A percentile compares a stretch with the other conserved stretches of the same genome.
Evolutionary conservation across 2,113 vertebrate species (phyloP).

Genomic region (Pseudopipra pipra): DNA sequence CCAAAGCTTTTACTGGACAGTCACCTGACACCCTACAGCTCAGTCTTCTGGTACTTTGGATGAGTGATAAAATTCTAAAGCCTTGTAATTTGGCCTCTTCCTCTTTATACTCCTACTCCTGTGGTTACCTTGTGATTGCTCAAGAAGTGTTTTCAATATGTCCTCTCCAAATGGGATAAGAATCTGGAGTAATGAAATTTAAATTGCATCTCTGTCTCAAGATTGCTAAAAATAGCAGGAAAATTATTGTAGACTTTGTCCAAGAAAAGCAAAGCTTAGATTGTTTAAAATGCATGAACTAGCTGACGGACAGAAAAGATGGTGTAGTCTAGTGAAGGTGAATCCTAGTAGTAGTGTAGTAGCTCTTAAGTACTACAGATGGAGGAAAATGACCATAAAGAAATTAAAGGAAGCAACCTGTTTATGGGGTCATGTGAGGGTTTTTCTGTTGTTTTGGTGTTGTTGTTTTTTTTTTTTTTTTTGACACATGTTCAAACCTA

Average conservation of each 20-base stretch:
- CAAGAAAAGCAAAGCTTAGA: constrained; percentile 25
- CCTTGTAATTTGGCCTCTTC: constrained; percentile 18
- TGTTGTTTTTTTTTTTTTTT: neutral
- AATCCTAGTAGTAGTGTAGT: neutral
- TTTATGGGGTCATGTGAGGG: neutral
- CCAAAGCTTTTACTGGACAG: neutral
- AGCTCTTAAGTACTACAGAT: neutral
- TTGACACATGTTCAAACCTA: neutral
- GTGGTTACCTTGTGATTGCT: constrained; percentile 46
- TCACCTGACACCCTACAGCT: neutral
- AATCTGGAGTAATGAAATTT: constrained; percentile 47
- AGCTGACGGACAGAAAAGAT: neutral
- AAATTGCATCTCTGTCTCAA: constrained; percentile 31
- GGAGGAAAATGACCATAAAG: neutral
- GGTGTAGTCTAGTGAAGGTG: neutral
- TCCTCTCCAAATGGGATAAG: neutral
- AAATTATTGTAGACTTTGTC: constrained; percentile 40
- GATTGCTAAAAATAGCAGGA: constrained; percentile 15
- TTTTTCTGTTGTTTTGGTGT: too few species aligned
- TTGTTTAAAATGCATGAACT: neutral
- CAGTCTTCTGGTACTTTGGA: neutral
- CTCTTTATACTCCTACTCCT: constrained; percentile 6
- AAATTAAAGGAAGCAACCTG: neutral
- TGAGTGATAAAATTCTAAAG: constrained; percentile 41
- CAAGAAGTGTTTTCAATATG: neutral